These are phyloP conservation scores for Microtus richardsoni DNA, from an alignment of 2,113 vertebrate genomes.

Conservation along the genomic window DNA sequence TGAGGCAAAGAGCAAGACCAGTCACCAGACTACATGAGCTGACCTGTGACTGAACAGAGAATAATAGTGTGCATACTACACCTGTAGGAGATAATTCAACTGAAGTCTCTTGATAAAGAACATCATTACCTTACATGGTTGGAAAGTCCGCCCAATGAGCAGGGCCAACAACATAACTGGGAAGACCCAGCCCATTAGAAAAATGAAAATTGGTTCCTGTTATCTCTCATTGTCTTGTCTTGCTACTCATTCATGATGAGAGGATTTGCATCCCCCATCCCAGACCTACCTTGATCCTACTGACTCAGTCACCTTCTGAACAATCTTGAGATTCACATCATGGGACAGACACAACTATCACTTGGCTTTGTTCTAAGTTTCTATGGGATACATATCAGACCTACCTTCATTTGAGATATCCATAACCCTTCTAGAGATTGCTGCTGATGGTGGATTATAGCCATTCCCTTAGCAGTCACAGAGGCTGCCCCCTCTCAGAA, in stretches of 20 bases:
- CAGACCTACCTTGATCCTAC: background rate
- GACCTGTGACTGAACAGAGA: background rate
- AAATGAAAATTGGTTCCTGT: background rate
- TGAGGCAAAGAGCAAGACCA: background rate
- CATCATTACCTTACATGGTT: background rate
- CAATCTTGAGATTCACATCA: background rate
- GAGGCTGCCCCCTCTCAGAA: background rate
- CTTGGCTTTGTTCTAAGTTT: background rate
- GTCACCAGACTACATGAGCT: background rate
- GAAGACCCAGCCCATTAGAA: background rate
- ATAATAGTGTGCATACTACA: background rate
- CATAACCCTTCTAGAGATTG: too few species aligned
- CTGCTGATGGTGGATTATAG: too few species aligned
- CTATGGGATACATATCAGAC: background rate
- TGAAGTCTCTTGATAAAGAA: background rate
- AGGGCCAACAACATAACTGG: background rate
- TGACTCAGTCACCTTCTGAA: background rate
- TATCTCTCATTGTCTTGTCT: background rate
- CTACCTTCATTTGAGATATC: background rate
- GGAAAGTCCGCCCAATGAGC: background rate
- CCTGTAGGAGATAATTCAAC: background rate
- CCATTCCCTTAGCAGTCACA: too few species aligned
- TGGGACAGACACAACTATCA: background rate
- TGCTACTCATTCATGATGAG: background rate
- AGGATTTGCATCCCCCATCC: background rate